A percentile compares a stretch with the other conserved stretches of the same genome.
phyloP scores from a whole-genome alignment of 2,797 vertebrate genomes.

The Nothura maculosa region DNA sequence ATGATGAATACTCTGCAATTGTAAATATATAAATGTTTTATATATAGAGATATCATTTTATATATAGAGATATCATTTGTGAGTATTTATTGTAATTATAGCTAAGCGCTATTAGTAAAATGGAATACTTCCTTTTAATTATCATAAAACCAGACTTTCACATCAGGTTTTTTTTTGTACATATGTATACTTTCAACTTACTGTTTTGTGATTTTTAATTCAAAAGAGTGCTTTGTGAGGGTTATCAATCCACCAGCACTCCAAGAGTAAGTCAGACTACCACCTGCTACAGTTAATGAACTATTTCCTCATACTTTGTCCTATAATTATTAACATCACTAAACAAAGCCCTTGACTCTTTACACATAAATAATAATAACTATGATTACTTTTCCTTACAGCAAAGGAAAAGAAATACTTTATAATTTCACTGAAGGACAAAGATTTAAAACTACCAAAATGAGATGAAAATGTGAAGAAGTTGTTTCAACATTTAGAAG shows the following conservation, averaged over 20 bases:
- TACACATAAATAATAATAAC: neutral
- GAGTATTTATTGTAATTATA: slow-evolving; percentile 35
- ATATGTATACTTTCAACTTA: neutral
- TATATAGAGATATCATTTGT: neutral
- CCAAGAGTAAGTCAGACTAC: neutral
- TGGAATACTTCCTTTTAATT: neutral
- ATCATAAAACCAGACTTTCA: neutral
- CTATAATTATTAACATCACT: neutral
- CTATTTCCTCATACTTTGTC: neutral
- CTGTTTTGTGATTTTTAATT: neutral
- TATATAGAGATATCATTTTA: neutral
- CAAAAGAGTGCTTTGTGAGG: neutral
- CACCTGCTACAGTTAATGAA: neutral
- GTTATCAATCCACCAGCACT: neutral
- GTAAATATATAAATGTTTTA: neutral
- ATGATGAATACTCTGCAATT: neutral
- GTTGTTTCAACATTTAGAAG: neutral
- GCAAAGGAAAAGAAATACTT: neutral
- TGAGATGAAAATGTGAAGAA: neutral
- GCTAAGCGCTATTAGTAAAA: neutral
- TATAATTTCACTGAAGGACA: neutral
- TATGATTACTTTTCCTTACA: accelerated
- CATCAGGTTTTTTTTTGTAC: neutral
- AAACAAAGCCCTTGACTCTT: neutral
- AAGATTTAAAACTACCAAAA: neutral